Evolutionary conservation across 2,797 vertebrate species (phyloP).

Genomic region (Coregonus ussuriensis): DNA sequence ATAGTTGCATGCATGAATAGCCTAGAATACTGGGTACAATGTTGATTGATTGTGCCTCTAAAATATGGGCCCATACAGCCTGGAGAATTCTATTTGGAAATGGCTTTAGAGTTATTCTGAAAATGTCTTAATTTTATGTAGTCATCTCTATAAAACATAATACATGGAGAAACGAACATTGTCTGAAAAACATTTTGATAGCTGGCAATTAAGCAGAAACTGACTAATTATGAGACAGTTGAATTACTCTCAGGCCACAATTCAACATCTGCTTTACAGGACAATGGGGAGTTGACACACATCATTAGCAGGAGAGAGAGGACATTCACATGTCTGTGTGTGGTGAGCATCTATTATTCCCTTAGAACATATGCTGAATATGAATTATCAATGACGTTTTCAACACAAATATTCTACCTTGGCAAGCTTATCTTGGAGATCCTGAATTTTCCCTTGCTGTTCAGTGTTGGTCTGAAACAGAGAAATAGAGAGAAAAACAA

Average conservation of each 20-base stretch:
- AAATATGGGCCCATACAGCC: constrained; percentile 22
- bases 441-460: constrained; percentile 92
- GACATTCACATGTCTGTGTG: constrained; percentile 23
- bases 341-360: constrained; percentile 27
- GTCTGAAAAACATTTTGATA: constrained; percentile 28
- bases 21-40: neutral
- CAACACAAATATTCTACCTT: constrained; percentile 78
- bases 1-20: neutral
- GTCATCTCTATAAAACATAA: too few relatives aligned
- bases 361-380: constrained; percentile 30
- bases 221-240: constrained; percentile 21
- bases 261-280: constrained; percentile 21
- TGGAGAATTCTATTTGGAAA: constrained; percentile 14
- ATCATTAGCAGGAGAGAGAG: constrained; percentile 8
- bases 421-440: constrained; percentile 92
- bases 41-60: neutral
- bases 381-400: constrained; percentile 55
- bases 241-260: constrained; percentile 30
- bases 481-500: constrained; percentile 16
- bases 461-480: constrained; percentile 86
- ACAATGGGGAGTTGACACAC: constrained; percentile 7
- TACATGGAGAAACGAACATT: too few relatives aligned
- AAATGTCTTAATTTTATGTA: neutral
- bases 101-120: neutral
- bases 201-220: constrained; percentile 32